Conservation (phyloP, 2,113 vertebrate genomes). For the Mionectes macconnelli region DNA sequence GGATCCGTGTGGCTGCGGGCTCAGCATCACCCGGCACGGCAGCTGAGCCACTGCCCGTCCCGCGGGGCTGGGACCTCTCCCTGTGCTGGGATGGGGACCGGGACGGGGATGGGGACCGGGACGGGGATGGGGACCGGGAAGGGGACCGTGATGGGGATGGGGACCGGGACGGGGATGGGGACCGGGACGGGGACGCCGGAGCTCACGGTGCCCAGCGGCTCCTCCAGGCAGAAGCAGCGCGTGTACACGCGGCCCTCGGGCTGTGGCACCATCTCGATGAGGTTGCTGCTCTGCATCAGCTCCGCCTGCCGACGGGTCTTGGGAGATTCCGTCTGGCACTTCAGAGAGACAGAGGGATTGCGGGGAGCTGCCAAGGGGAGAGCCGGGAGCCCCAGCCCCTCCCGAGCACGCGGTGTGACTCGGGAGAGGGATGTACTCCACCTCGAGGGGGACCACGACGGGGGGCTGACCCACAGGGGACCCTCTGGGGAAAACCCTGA, state of each 20-base stretch:
- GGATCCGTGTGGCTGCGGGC: neutral
- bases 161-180: neutral
- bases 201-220: slow-evolving; percentile 68
- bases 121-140: accelerated
- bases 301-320: slow-evolving; percentile 91
- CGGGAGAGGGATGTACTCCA: neutral
- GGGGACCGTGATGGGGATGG: no score
- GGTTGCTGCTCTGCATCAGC: slow-evolving; percentile 75
- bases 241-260: slow-evolving; percentile 80
- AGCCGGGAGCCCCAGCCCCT: neutral
- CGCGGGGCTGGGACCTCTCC: accelerated
- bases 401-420: accelerated
- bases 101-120: no score
- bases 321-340: slow-evolving; percentile 85
- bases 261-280: slow-evolving; percentile 80
- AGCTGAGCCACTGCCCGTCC: neutral
- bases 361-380: accelerated
- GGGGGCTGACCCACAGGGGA: neutral
- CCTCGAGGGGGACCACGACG: no score
- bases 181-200: accelerated
- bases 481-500: neutral
- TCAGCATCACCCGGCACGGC: neutral
- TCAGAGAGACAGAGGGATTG: neutral
- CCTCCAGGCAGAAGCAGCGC: slow-evolving; percentile 80
- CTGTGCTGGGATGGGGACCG: accelerated